Percentiles rank a stretch among this genome's conserved stretches.
These are phyloP conservation scores for Thaumatotibia leucotreta DNA, from an alignment of 1,140 invertebrate species.

Conservation along the genomic window DNA sequence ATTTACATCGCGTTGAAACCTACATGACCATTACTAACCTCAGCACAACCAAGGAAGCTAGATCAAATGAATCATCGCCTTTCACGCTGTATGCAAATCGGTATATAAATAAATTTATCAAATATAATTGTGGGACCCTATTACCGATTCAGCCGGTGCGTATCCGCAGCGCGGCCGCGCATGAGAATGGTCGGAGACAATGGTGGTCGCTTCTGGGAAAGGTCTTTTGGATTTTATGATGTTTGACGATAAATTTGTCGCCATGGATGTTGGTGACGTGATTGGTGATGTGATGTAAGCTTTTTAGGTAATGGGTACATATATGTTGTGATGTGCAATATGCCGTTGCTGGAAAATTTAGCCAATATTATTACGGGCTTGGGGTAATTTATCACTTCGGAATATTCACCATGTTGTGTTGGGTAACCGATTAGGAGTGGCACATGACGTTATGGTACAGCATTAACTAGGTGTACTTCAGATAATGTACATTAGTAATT, in stretches of 20 bases:
- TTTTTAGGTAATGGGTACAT: neutral
- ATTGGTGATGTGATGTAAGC: neutral
- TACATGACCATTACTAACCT: neutral
- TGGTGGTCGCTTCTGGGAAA: conserved; percentile 71
- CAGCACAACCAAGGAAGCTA: neutral
- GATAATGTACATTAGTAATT: no score
- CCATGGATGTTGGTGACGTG: neutral
- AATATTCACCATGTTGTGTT: no score
- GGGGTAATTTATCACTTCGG: no score
- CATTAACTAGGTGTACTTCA: no score
- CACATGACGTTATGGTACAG: no score
- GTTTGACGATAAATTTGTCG: conserved; percentile 42
- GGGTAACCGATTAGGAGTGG: no score
- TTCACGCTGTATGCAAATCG: conserved; percentile 68
- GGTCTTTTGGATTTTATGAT: conserved; percentile 60
- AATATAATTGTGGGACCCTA: conserved; percentile 75
- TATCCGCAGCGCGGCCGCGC: conserved; percentile 57
- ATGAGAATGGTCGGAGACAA: conserved; percentile 64
- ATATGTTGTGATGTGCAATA: neutral
- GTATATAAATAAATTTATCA: conserved; percentile 72
- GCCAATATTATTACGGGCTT: no score
- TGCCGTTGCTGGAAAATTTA: no score
- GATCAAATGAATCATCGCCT: conserved; percentile 20
- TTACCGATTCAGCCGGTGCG: conserved; percentile 64
- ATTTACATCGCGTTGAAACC: neutral